Evolutionary conservation across 2,888 invertebrate genomes (phyloP).

Genomic region (Trichogramma evanescens): DNA sequence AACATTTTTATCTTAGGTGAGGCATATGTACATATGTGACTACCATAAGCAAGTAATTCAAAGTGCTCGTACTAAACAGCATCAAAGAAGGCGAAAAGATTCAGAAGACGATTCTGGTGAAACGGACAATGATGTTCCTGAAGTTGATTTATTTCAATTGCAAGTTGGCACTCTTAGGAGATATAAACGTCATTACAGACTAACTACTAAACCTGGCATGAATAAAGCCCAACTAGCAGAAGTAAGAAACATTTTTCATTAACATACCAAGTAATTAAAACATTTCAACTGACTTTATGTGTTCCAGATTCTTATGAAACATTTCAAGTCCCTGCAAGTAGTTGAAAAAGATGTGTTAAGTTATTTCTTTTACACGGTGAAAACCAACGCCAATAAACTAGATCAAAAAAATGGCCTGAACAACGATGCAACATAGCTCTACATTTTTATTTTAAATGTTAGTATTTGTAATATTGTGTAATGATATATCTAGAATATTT

Average conservation of each 20-base stretch:
- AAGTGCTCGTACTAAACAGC: constrained; percentile 83
- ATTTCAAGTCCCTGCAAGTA: constrained; percentile 91
- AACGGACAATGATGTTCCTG: constrained; percentile 84
- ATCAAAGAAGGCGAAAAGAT: constrained; percentile 67
- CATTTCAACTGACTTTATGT: neutral
- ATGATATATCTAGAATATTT: constrained; percentile 24
- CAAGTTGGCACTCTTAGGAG: constrained; percentile 90
- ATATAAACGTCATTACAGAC: constrained; percentile 90
- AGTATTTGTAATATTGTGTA: constrained; percentile 28
- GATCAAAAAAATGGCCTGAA: constrained; percentile 75
- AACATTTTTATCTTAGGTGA: constrained; percentile 56
- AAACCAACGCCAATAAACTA: constrained; percentile 82
- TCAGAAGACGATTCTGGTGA: constrained; percentile 92
- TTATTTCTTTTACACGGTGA: constrained; percentile 93
- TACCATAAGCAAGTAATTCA: constrained; percentile 94
- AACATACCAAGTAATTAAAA: neutral
- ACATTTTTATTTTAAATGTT: constrained; percentile 22
- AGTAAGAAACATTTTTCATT: constrained; percentile 54
- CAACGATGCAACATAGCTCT: constrained; percentile 54
- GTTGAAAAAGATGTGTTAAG: constrained; percentile 91
- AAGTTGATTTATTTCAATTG: constrained; percentile 87
- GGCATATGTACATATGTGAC: constrained; percentile 95
- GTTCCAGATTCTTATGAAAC: constrained; percentile 84
- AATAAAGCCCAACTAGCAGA: constrained; percentile 95
- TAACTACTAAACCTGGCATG: constrained; percentile 81